Base-by-base conservation (phyloP, 2,797 vertebrate species). In the Enteromius thamalakanensis region DNA sequence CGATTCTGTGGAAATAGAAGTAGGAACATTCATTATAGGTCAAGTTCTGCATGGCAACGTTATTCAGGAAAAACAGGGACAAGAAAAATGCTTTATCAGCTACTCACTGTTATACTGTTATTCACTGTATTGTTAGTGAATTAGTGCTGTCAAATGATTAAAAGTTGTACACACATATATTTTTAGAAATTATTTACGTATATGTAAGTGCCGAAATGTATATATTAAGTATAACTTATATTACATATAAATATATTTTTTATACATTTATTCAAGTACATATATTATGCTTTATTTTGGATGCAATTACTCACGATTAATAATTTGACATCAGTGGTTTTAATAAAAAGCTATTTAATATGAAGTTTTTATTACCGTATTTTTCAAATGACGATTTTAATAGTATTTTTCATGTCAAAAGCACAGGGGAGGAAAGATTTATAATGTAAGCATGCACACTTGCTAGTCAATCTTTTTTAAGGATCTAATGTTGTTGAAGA, bases 1-100 rank as follows among this genome's bases (percentile, higher is more conserved):
- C 92, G 92, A 83, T 90, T 49, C 86, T 62, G 32, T 88, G 91
- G 92, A 95, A 92, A 91, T 94, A 91, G 93, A 94, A 94, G 91
- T 92, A 87, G 88, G 87, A 85, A 91, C 89, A 93, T 92, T 89
- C 89, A 94, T 90, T 93, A 81, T 93, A 86, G 93, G 92, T 94
- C 94, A 94, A 91, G 87, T 94, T 94, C 92, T 94, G 86, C 86
- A 85, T 94, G 76, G 58, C 42, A 65, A 65, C 26, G 26, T 32
- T 67, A 45, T 78, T 67, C 47, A 67, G 60, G 60, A 79, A 45
- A 49, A 78, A 64, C 58, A 47, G 14, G 45, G 32, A 75, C 21
- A 37, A 23, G 14, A 60, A 68, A 68, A 68, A 40, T 65, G 74
- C 74, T 60, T 19, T 26, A 60, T 76, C 53, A 76, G 53, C 74